Base-by-base conservation (phyloP, 2,888 invertebrate species). In the Zaprionus obscuricornis region DNA sequence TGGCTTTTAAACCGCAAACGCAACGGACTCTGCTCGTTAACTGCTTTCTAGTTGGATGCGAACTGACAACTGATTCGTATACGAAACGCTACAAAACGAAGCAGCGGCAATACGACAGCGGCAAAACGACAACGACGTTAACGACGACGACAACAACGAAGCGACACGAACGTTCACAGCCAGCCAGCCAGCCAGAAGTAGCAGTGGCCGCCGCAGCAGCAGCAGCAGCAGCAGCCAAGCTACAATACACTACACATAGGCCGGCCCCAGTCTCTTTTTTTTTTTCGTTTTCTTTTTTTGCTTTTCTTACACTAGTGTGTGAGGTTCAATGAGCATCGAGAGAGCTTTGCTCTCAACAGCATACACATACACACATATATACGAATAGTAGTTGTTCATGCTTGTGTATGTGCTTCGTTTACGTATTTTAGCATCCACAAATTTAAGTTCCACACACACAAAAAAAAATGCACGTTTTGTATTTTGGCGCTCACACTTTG, bases 31-130 rank as follows among this genome's bases (percentile, higher is more conserved):
- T 85, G 54, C 77, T 84, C 73, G 70, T 74, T 85, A 88, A 88
- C 87, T 89, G 90, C 86, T 89, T 87, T 87, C 89, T 87, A 89
- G 89, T 90, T 89, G 90, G 89, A 90, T 89, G 89, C 89, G 87
- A 87, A 89, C 86, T 88, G 88, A 88, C 88, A 89, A 90, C 89
- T 90, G 88, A 90, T 85, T 87, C 81, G 88, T 71, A 69, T 67
- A 71, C 62, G 60, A 58, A 56, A 37, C 51, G 54, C 55, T 14
- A 66, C 63, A 63, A 67, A 34, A 56, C 65, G 79, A 68, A 66
- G 65, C 62, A 37, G 20, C 22, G 17, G 26, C 26, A 17, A 13
- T 11, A 14, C 37, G 18, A 27, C 37, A 63, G 62, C 78, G 47
- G 46, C 60, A 20, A 20, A 16, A 45, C 39, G 10, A 36, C 39